Base-by-base conservation (phyloP, 2,888 invertebrate genomes). In the Campaea margaritaria region DNA sequence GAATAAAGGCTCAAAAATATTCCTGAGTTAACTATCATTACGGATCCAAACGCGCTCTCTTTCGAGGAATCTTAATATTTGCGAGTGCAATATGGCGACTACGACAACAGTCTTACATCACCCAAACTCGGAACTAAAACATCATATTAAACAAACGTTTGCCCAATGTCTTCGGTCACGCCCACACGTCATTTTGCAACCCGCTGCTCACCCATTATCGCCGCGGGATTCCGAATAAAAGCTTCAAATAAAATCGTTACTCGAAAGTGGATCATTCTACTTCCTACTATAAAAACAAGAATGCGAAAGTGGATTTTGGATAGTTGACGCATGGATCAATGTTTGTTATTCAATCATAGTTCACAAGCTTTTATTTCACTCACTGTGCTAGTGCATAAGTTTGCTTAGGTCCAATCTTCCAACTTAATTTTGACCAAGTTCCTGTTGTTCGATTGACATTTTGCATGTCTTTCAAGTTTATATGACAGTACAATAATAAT, bases 201-300 rank as follows among this genome's bases (percentile, higher is more conserved):
- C 36, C 36, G 42, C 58, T 52, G 38, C 31, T 58, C 15, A 11
- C 15, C 53, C 49, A 59, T 53, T 53, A 49, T 49, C 54, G n/a
- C 59, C 2, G 11, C 43, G 13, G 52, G 43, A 49, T 46, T 14
- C 38, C 28, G 21, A 31, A 47, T 39, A 28, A 53, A 53, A 34
- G 44, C 50, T 34, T 34, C 44, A 34, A 42, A 43, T 27, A 27
- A 54, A 45, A 42, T 52, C 58, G 65, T 58, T 21, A 5, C 5
- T 2, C 5, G 62, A 66, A 69, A 67, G 65, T 58, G 44, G 51
- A 52, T 62, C 38, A 21, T 43, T 27, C n/a, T 34, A 27, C 14
- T 36, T 13, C 34, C 15, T 47, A 27, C 5, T 38, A 13, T 12
- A 16, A 5, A 21, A 21, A 2, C 21, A 21, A 2, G 34, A 34